Evolutionary conservation across 2,888 invertebrate species (phyloP), one percentile per base, ranked within the genome.

Genomic region (Ennomos quercinarius): DNA sequence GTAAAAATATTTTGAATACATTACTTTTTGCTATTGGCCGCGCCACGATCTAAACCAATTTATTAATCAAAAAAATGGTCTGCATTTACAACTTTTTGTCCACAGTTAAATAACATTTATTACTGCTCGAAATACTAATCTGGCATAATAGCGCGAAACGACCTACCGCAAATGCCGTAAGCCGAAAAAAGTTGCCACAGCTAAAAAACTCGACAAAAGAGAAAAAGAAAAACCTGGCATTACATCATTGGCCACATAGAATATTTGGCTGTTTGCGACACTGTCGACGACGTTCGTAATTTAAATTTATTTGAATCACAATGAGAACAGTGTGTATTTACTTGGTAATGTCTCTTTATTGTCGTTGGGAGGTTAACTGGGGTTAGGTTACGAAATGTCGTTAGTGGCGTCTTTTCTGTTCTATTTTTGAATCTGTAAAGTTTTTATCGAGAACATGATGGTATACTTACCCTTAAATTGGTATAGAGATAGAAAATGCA

Each of bases 271-370:
- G 75, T 77, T 87, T 86, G 84, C 85, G 78, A 78, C 86, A 83
- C 63, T 61, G 70, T 67, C 68, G 57, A 50, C 66, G 71, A 73
- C 71, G 74, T 68, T 69, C 72, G 75, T 73, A 78, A 87, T 90
- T 89, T 89, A 83, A 90, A 89, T 90, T 84, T 86, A 89, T 90
- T 89, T 88, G 85, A 89, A 89, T 90, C 76, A 89, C 90, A 90
- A 90, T 85, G 83, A 76, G 76, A 71, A 68, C 76, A 42, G 50
- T 75, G 76, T 71, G 83, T 84, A 84, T 89, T 88, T 88, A 88
- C 85, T 86, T 84, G 88, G 84, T 86, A 87, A 88, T 86, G 75
- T 74, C 54, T 50, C 55, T 61, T 60, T 55, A 55, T 61, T 56
- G 60, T 61, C 47, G 47, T 39, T 42, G 42, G 71, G 51, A 56